Evolutionary conservation across 2,888 invertebrate genomes (phyloP).

Genomic region (Sphaerophoria taeniata): DNA sequence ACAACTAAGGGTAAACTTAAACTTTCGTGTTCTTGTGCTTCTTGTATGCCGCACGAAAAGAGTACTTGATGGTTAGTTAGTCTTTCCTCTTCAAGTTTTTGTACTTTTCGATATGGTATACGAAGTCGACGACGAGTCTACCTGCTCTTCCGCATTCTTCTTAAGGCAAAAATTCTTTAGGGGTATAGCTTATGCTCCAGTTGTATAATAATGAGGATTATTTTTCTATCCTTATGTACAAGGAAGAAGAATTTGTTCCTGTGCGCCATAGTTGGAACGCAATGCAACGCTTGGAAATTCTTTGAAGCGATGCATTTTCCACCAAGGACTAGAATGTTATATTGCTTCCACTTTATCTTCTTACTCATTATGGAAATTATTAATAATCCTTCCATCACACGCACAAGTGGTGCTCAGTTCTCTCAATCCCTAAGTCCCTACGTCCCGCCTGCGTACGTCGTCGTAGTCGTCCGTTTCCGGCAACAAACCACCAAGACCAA

Average conservation of each 20-base stretch:
- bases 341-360: constrained; percentile 34
- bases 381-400: constrained; percentile 56
- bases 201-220: constrained; percentile 32
- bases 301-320: constrained; percentile 15
- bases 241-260: neutral
- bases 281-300: neutral
- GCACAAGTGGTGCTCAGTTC: constrained; percentile 15
- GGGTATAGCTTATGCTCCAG: constrained; percentile 7
- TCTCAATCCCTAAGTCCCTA: neutral
- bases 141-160: constrained; percentile 25
- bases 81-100: constrained; percentile 20
- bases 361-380: constrained; percentile 53
- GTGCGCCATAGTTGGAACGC: neutral
- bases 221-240: constrained; percentile 29
- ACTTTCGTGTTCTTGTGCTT: constrained; percentile 34
- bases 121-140: neutral
- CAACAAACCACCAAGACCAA: neutral
- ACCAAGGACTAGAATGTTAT: constrained; percentile 9
- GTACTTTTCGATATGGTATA: neutral
- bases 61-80: constrained; percentile 42
- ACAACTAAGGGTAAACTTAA: constrained; percentile 60
- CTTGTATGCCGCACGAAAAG: constrained; percentile 10
- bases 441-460: neutral
- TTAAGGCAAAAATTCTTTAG: neutral
- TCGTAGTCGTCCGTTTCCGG: no score